Percentiles rank a stretch among this genome's conserved stretches.
Evolutionary conservation across 2,113 vertebrate species (phyloP).

Genomic region (Ictidomys tridecemlineatus): DNA sequence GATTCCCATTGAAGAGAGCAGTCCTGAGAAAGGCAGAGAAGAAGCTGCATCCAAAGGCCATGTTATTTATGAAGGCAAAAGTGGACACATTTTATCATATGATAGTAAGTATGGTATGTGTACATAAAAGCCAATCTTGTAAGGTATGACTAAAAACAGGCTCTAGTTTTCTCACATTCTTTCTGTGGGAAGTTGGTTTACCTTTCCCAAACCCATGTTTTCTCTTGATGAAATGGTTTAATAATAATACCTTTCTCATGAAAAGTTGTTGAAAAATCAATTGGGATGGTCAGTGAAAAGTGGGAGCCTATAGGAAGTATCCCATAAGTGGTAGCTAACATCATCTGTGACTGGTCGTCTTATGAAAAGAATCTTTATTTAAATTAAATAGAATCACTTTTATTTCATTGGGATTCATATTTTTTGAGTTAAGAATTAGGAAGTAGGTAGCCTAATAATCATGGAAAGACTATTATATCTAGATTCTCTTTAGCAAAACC

Average conservation of each 20-base stretch:
- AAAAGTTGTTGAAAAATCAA: conserved; percentile 14
- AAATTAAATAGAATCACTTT: conserved; percentile 23
- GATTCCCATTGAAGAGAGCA: conserved; percentile 94
- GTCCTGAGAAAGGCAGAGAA: conserved; percentile 93
- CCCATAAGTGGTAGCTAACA: neutral
- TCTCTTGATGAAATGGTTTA: neutral
- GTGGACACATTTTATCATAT: conserved; percentile 96
- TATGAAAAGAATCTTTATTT: conserved; percentile 1
- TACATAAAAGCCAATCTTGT: neutral
- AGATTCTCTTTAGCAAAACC: conserved; percentile 42
- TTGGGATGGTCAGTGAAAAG: neutral
- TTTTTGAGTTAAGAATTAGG: conserved; percentile 25
- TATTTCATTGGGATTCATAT: conserved; percentile 22
- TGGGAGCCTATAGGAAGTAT: neutral
- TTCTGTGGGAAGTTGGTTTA: neutral
- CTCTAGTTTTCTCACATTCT: neutral
- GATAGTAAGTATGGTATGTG: conserved; percentile 90
- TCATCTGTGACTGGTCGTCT: neutral
- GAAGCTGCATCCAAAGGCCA: conserved; percentile 95
- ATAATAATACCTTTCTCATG: neutral
- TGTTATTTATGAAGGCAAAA: conserved; percentile 98
- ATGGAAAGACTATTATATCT: conserved; percentile 31
- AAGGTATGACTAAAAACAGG: neutral
- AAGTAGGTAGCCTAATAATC: conserved; percentile 19
- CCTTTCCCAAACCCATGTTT: neutral